Evolutionary conservation across 2,888 invertebrate genomes (phyloP).

Genomic region (Callyntrura guangdongensis): DNA sequence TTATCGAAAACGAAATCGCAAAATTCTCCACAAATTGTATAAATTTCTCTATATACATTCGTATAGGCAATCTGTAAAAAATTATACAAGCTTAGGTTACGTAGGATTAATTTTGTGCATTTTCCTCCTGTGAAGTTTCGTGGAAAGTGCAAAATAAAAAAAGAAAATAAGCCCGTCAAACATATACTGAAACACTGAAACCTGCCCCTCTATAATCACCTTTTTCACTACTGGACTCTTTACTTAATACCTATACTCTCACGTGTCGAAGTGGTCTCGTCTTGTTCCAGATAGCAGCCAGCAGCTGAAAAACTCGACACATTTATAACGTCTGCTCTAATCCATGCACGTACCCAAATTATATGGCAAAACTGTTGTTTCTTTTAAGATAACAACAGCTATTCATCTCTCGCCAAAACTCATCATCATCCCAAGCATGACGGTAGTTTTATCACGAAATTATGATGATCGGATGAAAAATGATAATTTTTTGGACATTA

Average conservation of each 20-base stretch:
- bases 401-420: conserved; percentile 39
- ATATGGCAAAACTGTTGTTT: conserved; percentile 20
- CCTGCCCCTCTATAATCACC: too few species aligned
- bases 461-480: conserved; percentile 44
- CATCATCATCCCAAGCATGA: conserved; percentile 47
- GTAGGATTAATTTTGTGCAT: too few species aligned
- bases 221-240: conserved; percentile 30
- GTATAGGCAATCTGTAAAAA: too few species aligned
- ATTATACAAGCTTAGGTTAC: too few species aligned
- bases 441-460: neutral
- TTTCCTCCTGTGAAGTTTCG: too few species aligned
- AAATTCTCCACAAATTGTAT: neutral
- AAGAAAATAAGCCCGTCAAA: neutral
- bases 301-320: neutral
- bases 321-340: neutral
- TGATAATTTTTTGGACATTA: conserved; percentile 70
- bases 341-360: neutral
- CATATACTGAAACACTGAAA: neutral
- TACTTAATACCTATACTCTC: conserved; percentile 59
- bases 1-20: too few species aligned
- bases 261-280: conserved; percentile 57
- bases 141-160: neutral
- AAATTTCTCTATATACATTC: too few species aligned
- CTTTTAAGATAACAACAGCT: neutral
- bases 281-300: conserved; percentile 46